Evolutionary conservation across 23 tunicate genomes (phyloP).

Genomic region (Aplidium turbinatum): DNA sequence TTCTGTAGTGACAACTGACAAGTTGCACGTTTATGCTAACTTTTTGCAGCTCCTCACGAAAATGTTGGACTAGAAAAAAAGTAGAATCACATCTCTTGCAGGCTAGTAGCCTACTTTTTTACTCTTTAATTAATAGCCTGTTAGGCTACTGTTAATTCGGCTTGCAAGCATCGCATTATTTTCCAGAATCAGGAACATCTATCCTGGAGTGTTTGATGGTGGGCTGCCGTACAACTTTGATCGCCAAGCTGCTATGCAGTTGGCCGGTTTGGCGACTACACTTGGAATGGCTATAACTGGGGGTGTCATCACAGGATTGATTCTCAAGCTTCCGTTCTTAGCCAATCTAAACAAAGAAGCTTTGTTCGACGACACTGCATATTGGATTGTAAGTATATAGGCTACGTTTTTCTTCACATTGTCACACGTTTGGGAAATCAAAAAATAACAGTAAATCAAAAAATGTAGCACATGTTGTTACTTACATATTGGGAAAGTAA

Average conservation of each 20-base stretch:
- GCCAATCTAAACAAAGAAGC: conserved; percentile 16
- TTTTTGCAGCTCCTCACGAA: no score
- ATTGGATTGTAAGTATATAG: conserved; percentile 67
- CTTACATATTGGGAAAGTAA: no score
- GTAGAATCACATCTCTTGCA: no score
- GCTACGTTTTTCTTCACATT: neutral
- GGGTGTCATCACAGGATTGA: conserved; percentile 76
- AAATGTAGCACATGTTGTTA: no score
- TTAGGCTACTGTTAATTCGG: neutral
- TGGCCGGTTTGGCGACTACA: conserved; percentile 81
- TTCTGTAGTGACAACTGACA: no score
- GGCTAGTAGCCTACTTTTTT: no score
- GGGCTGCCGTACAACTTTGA: conserved; percentile 25
- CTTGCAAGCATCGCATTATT: no score
- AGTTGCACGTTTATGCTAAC: no score
- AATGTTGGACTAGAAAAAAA: no score
- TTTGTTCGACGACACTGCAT: conserved; percentile 72
- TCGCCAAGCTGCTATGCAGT: conserved; percentile 79
- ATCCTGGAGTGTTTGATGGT: conserved; percentile 13
- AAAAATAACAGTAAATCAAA: no score
- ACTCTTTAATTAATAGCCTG: no score
- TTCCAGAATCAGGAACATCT: conserved; percentile 17
- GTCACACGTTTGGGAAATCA: no score
- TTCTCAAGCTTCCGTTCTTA: conserved; percentile 71
- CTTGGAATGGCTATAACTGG: conserved; percentile 67